These are phyloP conservation scores for Panopea generosa DNA, from an alignment of 2,888 invertebrate species.

Conservation along the genomic window DNA sequence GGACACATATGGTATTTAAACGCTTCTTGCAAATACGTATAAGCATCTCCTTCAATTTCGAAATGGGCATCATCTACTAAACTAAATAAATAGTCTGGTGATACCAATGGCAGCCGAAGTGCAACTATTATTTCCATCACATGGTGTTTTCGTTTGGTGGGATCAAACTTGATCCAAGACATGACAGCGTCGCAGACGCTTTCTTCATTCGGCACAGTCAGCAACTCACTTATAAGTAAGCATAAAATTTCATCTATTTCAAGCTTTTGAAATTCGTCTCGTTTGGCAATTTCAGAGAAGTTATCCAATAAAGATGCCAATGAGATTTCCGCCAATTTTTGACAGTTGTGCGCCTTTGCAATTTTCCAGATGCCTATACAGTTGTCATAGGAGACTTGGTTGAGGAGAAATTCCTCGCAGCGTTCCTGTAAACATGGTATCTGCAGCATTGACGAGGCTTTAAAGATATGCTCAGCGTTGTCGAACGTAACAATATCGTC, in stretches of 20 bases:
- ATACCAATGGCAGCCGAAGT: conserved; percentile 74
- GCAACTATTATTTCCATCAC: conserved; percentile 83
- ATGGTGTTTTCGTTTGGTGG: conserved; percentile 86
- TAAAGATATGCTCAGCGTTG: conserved; percentile 90
- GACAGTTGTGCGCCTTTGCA: conserved; percentile 91
- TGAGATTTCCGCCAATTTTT: conserved; percentile 89
- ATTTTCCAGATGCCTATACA: conserved; percentile 94
- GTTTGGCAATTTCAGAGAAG: conserved; percentile 65
- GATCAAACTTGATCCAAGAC: conserved; percentile 89
- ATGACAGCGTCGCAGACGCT: conserved; percentile 91
- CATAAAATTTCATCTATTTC: conserved; percentile 90
- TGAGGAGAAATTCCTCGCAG: conserved; percentile 91
- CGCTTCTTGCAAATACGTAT: conserved; percentile 69
- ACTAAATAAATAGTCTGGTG: conserved; percentile 74
- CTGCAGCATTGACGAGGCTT: conserved; percentile 94
- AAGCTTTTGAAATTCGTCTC: conserved; percentile 86
- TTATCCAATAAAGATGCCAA: conserved; percentile 89
- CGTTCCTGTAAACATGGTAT: conserved; percentile 92
- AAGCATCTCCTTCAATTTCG: conserved; percentile 48
- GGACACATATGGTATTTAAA: conserved; percentile 74
- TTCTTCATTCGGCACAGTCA: conserved; percentile 95
- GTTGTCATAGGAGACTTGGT: conserved; percentile 90
- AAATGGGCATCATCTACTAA: conserved; percentile 62
- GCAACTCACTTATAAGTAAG: conserved; percentile 91
- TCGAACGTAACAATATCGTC: conserved; percentile 91